Conservation (phyloP, 1,140 invertebrate genomes). For the Trypoxylus dichotomus region DNA sequence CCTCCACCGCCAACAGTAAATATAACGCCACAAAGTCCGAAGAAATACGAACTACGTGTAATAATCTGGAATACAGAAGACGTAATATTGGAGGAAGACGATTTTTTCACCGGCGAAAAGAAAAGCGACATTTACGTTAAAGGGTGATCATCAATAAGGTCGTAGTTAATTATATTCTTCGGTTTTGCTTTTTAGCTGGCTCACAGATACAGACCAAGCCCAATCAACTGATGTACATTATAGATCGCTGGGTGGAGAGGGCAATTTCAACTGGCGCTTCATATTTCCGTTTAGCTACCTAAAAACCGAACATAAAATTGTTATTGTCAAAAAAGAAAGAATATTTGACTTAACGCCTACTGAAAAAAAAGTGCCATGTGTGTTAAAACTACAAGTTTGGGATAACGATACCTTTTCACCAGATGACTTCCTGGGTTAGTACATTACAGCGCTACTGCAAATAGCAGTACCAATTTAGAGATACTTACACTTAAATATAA, state of each 20-base stretch:
- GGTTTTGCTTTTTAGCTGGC: slow-evolving; percentile 64
- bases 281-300: slow-evolving; percentile 81
- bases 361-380: slow-evolving; percentile 68
- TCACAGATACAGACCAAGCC: slow-evolving; percentile 66
- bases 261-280: slow-evolving; percentile 91
- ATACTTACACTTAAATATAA: no score
- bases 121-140: slow-evolving; percentile 86
- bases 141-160: slow-evolving; percentile 60
- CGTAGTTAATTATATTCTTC: not conserved
- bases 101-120: slow-evolving; percentile 77
- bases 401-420: slow-evolving; percentile 77
- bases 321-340: slow-evolving; percentile 59
- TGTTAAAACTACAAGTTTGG: slow-evolving; percentile 68
- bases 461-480: no score
- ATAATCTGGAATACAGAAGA: slow-evolving; percentile 81
- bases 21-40: slow-evolving; percentile 74
- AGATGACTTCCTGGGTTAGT: slow-evolving; percentile 77
- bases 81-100: slow-evolving; percentile 73
- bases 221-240: slow-evolving; percentile 85
- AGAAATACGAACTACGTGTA: slow-evolving; percentile 79
- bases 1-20: slow-evolving; percentile 68
- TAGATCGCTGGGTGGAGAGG: slow-evolving; percentile 76
- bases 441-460: not conserved
- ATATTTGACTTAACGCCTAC: slow-evolving; percentile 66
- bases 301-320: slow-evolving; percentile 75